Percentiles rank a stretch among this genome's conserved stretches.
These are phyloP conservation scores for Ditylenchus weischeri DNA, from an alignment of 2,888 invertebrate species.

Conservation along the genomic window DNA sequence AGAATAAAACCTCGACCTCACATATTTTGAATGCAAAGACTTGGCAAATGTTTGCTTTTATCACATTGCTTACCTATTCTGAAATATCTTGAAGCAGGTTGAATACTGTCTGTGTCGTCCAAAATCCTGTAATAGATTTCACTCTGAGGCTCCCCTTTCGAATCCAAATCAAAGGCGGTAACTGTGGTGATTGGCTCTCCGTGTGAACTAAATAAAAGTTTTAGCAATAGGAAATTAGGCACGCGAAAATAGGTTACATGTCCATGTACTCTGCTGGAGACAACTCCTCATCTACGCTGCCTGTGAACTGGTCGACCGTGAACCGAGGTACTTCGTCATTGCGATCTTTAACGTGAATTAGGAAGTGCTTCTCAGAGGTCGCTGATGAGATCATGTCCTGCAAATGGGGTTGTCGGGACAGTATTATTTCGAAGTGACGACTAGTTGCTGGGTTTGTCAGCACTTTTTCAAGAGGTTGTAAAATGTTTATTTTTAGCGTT, in stretches of 20 bases:
- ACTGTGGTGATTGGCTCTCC: constrained; percentile 46
- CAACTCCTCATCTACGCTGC: constrained; percentile 54
- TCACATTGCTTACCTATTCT: constrained; percentile 67
- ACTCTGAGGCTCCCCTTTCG: constrained; percentile 44
- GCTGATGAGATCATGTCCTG: constrained; percentile 52
- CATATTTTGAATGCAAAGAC: too few species aligned
- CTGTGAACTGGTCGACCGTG: constrained; percentile 56
- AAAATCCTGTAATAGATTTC: constrained; percentile 55
- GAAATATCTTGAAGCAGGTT: constrained; percentile 64
- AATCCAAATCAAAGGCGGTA: constrained; percentile 51
- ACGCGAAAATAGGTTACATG: constrained; percentile 19
- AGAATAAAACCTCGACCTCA: too few species aligned
- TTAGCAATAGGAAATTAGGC: neutral
- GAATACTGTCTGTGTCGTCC: constrained; percentile 35
- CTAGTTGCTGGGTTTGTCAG: too few species aligned
- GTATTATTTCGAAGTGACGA: too few species aligned
- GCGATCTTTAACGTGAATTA: constrained; percentile 90
- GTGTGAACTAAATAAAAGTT: constrained; percentile 17
- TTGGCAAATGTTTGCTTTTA: too few species aligned
- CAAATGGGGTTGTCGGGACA: too few species aligned
- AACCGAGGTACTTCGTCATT: constrained; percentile 76
- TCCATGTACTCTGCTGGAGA: constrained; percentile 50
- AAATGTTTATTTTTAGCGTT: too few species aligned
- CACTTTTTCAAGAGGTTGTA: too few species aligned
- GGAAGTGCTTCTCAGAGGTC: constrained; percentile 77